Evolutionary conservation across 1,140 invertebrate genomes (phyloP), one percentile per base, ranked within the genome.

Genomic region (Psilanteris sp.): DNA sequence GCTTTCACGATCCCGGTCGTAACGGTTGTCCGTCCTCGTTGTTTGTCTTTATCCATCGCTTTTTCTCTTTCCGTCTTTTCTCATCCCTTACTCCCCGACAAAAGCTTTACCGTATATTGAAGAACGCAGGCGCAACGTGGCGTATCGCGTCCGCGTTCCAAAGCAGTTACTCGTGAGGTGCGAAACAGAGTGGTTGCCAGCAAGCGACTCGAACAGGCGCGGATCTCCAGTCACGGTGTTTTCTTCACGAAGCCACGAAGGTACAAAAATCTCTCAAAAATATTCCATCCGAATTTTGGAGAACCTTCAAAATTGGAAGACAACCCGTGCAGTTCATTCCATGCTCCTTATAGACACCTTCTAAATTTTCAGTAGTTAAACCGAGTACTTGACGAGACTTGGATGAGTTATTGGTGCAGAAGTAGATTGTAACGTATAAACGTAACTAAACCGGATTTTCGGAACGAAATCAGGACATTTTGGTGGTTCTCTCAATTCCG

Each of bases 111-210:
- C 44, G 61, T 52, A 48, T 44, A 34, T 32, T 24, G 18, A 44
- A 48, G 9, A 27, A 70, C 79, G 81, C 79, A 81, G 73, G 81
- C 79, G 81, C 77, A 71, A 57, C 43, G 61, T 67, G 54, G 29
- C 54, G 52, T 36, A 44, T 70, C 54, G 66, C 72, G 43, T 54
- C 76, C 71, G 74, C 80, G 76, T 77, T 73, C 52, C 68, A 48
- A 78, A 80, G 71, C 83, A 86, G 84, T 85, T 79, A 83, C 81
- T 81, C 83, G 84, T 85, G 81, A 74, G 76, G 79, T 81, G 78
- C 80, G 78, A 79, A 80, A 68, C 74, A 78, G 77, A 78, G 80
- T 78, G 79, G 84, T 84, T 79, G 72, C 64, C 55, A 67, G 62
- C 68, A 41, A 59, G 37, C 62, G 61, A 50, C 48, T 57, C 52